These are phyloP conservation scores for Elysia chlorotica DNA, from an alignment of 1,140 invertebrate species.

Conservation along the genomic window DNA sequence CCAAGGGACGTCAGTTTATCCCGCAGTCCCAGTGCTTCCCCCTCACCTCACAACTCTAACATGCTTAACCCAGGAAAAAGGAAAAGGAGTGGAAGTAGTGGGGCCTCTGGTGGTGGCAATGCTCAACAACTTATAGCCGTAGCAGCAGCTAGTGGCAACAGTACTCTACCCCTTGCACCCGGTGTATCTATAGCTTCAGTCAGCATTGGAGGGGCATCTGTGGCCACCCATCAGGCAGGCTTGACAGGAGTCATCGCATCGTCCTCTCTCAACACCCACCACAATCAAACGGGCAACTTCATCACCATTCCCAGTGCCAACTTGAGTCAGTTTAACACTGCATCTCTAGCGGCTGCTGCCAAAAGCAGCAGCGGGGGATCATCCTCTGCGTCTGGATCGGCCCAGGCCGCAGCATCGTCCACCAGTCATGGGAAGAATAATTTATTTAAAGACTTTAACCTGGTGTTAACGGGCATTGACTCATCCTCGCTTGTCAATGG, in stretches of 20 bases:
- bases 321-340: slow-evolving; percentile 44
- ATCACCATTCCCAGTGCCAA: slow-evolving; percentile 53
- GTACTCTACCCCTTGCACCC: not conserved
- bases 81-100: slow-evolving; percentile 17
- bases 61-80: slow-evolving; percentile 7
- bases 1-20: not conserved
- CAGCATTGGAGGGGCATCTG: not conserved
- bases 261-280: slow-evolving; percentile 29
- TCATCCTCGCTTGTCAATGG: slow-evolving; percentile 44
- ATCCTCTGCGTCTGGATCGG: no score
- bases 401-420: not conserved
- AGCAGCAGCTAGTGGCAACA: slow-evolving; percentile 7
- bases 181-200: slow-evolving; percentile 3
- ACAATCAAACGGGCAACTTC: slow-evolving; percentile 31
- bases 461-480: slow-evolving; percentile 51
- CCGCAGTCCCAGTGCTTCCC: slow-evolving; percentile 2
- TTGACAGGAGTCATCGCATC: slow-evolving; percentile 12
- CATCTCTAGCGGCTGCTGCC: no score
- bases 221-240: slow-evolving; percentile 5
- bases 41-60: no score
- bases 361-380: no score
- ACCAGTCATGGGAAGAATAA: slow-evolving; percentile 36
- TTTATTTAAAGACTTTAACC: slow-evolving; percentile 48
- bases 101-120: not conserved
- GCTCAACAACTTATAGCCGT: no score